These are phyloP conservation scores for Aleiodes sp. DNA, from an alignment of 1,140 invertebrate genomes.

Conservation along the genomic window DNA sequence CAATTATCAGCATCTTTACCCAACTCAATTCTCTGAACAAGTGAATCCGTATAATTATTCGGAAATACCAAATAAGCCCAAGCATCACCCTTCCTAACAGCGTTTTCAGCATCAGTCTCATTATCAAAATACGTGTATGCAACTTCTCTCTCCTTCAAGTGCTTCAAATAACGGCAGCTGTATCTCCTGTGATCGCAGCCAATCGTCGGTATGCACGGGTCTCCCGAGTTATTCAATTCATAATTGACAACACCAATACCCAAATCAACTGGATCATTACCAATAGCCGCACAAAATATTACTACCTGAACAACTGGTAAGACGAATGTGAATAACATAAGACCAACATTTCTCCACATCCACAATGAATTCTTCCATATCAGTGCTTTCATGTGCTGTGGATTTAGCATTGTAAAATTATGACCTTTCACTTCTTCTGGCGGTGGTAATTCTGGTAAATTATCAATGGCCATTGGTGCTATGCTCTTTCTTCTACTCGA, in stretches of 20 bases:
- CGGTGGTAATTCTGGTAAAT: conserved; percentile 57
- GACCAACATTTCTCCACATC: conserved; percentile 89
- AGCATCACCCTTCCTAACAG: conserved; percentile 78
- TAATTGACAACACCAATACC: conserved; percentile 87
- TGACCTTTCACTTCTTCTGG: conserved; percentile 50
- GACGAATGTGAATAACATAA: conserved; percentile 90
- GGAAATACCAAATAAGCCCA: conserved; percentile 87
- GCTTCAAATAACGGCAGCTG: conserved; percentile 81
- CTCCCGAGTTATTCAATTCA: conserved; percentile 73
- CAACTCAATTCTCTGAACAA: conserved; percentile 76
- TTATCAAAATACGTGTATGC: conserved; percentile 67
- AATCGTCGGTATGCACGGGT: conserved; percentile 58
- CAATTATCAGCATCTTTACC: conserved; percentile 75
- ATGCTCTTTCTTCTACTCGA: conserved; percentile 72
- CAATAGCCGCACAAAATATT: conserved; percentile 94
- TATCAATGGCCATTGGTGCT: conserved; percentile 58
- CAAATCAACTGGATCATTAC: conserved; percentile 85
- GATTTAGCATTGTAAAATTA: conserved; percentile 72
- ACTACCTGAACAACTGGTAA: conserved; percentile 92
- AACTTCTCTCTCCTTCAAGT: conserved; percentile 71
- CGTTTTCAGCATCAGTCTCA: conserved; percentile 71
- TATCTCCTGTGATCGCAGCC: conserved; percentile 75
- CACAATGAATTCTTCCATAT: conserved; percentile 92
- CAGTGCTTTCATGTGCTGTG: conserved; percentile 81
- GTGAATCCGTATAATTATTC: conserved; percentile 81